Evolutionary conservation across 1,140 invertebrate genomes (phyloP), one percentile per base, ranked within the genome.

Genomic region (Telenomus remus): DNA sequence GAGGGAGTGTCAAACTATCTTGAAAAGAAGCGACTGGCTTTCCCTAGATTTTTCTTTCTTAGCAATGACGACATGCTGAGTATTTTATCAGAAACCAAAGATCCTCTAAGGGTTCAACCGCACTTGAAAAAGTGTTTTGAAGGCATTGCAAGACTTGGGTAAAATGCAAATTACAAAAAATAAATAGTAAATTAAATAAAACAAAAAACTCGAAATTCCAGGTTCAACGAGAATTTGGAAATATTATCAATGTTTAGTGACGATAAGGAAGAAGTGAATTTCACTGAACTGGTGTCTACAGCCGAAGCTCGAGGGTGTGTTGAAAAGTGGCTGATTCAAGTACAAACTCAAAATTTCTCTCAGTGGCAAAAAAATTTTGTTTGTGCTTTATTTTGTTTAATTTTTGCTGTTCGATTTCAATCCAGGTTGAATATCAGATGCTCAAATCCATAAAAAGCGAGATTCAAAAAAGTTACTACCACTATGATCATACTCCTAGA

Each of bases 41-140:
- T 98, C 89, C 96, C 97, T 0, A 90, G 96, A 56, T 99, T 99
- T 89, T 99, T 99, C 91, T 99, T 99, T 89, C 89, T 99, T 12
- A 99, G 97, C 4, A 99, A 99, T 86, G 97, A 98, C 84, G 97
- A 99, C 86, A 84, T 99, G 15, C 89, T 99, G 27, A 97, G 98
- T 88, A 98, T 99, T 79, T 87, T 99, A 8, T 98, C 97, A 0
- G 96, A 98, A 87, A 98, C 97, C 0, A 98, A 98, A 87, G 96
- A 99, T 91, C 97, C 97, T 0, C 13, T 53, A 71, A 93, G 94
- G 72, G 96, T 99, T n/a, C 97, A 98, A 84, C 96, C 96, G n/a
- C 96, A 98, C 90, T 88, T 99, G 53, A 98, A 97, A 90, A 99
- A 99, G 83, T 98, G 96, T 85, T 98, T 98, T 87, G 95, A 97